Conservation (phyloP, 1,140 invertebrate genomes). For the Phocides pigmalion region DNA sequence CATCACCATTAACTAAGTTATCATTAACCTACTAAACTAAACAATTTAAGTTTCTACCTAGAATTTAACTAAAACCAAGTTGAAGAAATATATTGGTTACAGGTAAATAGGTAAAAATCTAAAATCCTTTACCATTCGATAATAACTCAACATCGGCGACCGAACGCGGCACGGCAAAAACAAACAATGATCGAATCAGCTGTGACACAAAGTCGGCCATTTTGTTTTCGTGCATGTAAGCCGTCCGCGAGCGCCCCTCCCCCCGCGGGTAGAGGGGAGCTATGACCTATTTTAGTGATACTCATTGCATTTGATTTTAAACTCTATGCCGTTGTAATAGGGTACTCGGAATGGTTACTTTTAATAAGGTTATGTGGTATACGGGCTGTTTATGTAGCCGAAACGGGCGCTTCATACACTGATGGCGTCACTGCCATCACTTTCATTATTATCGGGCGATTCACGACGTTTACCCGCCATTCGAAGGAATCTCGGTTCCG, state of each 20-base stretch:
- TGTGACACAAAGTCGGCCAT: conserved; percentile 73
- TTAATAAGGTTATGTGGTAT: conserved; percentile 58
- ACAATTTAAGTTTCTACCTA: no score
- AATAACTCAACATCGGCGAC: conserved; percentile 6
- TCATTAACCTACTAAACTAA: no score
- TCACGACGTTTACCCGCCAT: conserved; percentile 77
- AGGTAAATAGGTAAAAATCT: no score
- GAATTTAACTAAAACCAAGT: no score
- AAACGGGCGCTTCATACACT: conserved; percentile 82
- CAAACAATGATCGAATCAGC: conserved; percentile 31
- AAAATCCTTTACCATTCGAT: not conserved
- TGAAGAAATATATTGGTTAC: no score
- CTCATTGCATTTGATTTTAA: conserved; percentile 39
- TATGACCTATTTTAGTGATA: conserved; percentile 44
- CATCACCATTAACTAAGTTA: no score
- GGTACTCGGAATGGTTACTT: conserved; percentile 36
- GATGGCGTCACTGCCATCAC: conserved; percentile 79
- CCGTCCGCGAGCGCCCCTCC: conserved; percentile 62
- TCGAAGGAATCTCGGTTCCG: conserved; percentile 68
- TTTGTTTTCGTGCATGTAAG: conserved; percentile 72
- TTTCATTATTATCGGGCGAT: conserved; percentile 83
- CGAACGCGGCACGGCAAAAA: not conserved
- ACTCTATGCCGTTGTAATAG: conserved; percentile 45
- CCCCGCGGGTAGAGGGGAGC: conserved; percentile 59
- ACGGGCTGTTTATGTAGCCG: conserved; percentile 82